Evolutionary conservation across 2,888 invertebrate genomes (phyloP), one percentile per base, ranked within the genome.

Genomic region (Enchytraeus crypticus): DNA sequence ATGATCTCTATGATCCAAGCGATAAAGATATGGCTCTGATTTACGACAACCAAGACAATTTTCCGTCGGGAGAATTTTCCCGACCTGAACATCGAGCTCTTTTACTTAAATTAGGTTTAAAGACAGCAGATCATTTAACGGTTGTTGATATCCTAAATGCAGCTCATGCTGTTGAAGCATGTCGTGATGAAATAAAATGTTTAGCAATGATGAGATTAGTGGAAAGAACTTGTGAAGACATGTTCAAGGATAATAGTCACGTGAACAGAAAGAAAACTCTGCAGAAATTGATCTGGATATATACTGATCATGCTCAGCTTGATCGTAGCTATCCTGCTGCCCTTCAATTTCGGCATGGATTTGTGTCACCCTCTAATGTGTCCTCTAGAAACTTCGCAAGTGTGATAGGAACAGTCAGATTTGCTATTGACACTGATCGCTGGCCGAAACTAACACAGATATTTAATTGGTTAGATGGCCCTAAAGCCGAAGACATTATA

Each of bases 81-180:
- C 54, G 59, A 11, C 59, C 64, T 3, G 47, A 55, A 5, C 58
- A 70, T 14, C 45, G 69, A 8, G 55, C 63, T 5, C 59, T 64
- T 21, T 63, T 72, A 29, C 60, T 63, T 33, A 55, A 67, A 33
- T 59, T 73, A 21, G 72, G 71, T 21, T 63, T 73, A 23, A 59
- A 65, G 29, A 59, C 57, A 34, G n/a, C n/a, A n/a, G n/a, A n/a
- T n/a, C n/a, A n/a, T n/a, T n/a, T n/a, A n/a, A n/a, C n/a, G n/a
- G n/a, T n/a, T n/a, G n/a, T n/a, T n/a, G n/a, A n/a, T n/a, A n/a
- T n/a, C n/a, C n/a, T n/a, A n/a, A n/a, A n/a, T n/a, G n/a, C n/a
- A n/a, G n/a, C n/a, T n/a, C n/a, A n/a, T n/a, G n/a, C n/a, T n/a
- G n/a, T n/a, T n/a, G n/a, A n/a, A n/a, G n/a, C n/a, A n/a, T n/a